A percentile compares a stretch with the other conserved stretches of the same genome.
Evolutionary conservation across 2,113 vertebrate species (phyloP).

Genomic region (Corythornis madagascariensis): DNA sequence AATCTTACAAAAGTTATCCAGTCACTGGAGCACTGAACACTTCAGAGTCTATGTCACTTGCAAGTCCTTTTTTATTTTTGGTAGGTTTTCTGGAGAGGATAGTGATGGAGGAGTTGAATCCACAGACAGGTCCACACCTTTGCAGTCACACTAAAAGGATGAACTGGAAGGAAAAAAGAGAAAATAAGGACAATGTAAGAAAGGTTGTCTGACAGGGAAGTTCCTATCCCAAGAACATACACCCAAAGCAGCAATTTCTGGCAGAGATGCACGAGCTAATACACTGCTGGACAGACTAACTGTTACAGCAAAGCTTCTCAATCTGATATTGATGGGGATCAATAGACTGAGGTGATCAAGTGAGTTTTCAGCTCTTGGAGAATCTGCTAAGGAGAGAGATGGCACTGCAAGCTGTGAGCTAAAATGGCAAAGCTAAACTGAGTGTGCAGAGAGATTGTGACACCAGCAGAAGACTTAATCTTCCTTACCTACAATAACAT

Average conservation of each 20-base stretch:
- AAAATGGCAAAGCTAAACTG: background rate
- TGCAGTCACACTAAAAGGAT: slow-evolving; percentile 30
- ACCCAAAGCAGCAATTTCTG: background rate
- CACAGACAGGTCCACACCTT: slow-evolving; percentile 12
- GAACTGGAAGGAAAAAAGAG: slow-evolving; percentile 1
- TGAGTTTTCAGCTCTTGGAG: background rate
- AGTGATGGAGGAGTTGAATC: background rate
- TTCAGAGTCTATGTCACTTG: background rate
- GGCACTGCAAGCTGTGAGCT: background rate
- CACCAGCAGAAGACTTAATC: background rate
- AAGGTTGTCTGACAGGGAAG: background rate
- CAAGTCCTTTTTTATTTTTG: background rate
- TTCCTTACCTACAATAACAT: background rate
- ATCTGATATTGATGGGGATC: background rate
- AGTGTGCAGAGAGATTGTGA: background rate
- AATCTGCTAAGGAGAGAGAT: background rate
- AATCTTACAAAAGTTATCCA: slow-evolving; percentile 30
- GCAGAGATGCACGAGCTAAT: background rate
- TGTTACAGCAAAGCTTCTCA: background rate
- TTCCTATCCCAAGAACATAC: background rate
- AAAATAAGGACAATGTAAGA: background rate
- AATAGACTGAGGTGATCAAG: background rate
- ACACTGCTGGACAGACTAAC: background rate
- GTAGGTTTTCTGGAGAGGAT: slow-evolving; percentile 2
- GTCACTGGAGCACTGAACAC: background rate